phyloP scores from a whole-genome alignment of 2,113 vertebrate species.

The Pao palembangensis region DNA sequence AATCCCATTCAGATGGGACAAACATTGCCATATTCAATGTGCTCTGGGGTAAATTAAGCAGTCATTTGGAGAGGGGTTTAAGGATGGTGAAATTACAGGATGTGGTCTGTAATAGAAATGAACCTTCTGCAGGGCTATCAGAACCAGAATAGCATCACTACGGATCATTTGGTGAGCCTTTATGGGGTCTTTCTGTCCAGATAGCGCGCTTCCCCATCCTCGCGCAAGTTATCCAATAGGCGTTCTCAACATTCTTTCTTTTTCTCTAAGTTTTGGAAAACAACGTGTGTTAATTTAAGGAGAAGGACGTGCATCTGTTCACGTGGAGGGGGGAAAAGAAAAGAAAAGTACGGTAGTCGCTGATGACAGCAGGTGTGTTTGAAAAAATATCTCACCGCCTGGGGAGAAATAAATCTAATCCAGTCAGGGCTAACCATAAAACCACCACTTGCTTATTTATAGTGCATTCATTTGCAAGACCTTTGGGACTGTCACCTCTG shows the following conservation, averaged over 20 bases:
- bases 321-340: background rate
- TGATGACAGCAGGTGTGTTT: background rate
- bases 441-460: background rate
- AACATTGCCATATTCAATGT: conserved; percentile 3
- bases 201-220: background rate
- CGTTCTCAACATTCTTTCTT: too few species aligned
- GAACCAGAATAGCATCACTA: background rate
- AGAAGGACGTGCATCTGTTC: too few species aligned
- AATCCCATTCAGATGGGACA: background rate
- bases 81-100: background rate
- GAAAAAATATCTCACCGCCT: background rate
- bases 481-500: background rate
- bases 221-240: background rate
- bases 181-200: background rate
- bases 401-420: background rate
- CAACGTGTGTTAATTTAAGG: too few species aligned
- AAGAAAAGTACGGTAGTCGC: background rate
- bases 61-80: background rate
- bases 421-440: background rate
- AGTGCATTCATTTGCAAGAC: too few species aligned
- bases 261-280: too few species aligned
- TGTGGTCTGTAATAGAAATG: background rate
- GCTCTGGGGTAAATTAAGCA: conserved; percentile 1
- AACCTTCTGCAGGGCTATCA: background rate
- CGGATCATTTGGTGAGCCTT: background rate